A percentile compares a stretch with the other conserved stretches of the same genome.
These are phyloP conservation scores for Catagonus wagneri DNA, from an alignment of 2,113 vertebrate genomes.

Conservation along the genomic window DNA sequence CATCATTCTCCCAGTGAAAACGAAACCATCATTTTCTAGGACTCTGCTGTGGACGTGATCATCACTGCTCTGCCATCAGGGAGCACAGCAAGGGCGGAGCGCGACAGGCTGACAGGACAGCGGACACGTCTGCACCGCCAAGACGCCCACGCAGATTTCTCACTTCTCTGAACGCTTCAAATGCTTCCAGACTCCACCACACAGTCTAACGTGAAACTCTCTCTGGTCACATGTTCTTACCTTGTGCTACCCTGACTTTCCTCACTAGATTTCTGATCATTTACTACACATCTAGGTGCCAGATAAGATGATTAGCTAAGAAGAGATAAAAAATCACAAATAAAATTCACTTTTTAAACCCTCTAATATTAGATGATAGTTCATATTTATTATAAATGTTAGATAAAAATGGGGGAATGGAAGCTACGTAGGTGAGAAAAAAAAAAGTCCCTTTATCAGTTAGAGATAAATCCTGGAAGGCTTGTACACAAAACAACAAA, in stretches of 20 bases:
- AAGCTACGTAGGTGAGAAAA: not conserved
- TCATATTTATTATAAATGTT: not conserved
- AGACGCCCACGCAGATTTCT: rapidly evolving
- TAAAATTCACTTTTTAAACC: not conserved
- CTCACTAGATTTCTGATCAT: not conserved
- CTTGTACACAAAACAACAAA: not conserved
- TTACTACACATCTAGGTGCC: no score
- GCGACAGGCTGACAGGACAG: not conserved
- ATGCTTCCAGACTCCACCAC: rapidly evolving
- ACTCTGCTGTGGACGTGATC: rapidly evolving
- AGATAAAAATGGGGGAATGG: not conserved
- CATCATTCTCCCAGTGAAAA: not conserved
- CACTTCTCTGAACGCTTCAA: not conserved
- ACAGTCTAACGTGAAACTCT: rapidly evolving
- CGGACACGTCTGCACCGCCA: not conserved
- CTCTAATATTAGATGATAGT: not conserved
- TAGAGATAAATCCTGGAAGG: not conserved
- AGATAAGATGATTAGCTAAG: not conserved
- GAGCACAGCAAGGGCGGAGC: rapidly evolving
- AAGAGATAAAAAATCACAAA: not conserved
- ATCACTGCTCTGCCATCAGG: rapidly evolving
- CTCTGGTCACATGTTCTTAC: rapidly evolving
- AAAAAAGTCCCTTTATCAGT: not conserved
- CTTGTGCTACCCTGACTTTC: not conserved
- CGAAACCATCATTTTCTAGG: not conserved